These are phyloP conservation scores for Drosophila sp. DNA, from an alignment of 1,140 invertebrate species.

Conservation along the genomic window DNA sequence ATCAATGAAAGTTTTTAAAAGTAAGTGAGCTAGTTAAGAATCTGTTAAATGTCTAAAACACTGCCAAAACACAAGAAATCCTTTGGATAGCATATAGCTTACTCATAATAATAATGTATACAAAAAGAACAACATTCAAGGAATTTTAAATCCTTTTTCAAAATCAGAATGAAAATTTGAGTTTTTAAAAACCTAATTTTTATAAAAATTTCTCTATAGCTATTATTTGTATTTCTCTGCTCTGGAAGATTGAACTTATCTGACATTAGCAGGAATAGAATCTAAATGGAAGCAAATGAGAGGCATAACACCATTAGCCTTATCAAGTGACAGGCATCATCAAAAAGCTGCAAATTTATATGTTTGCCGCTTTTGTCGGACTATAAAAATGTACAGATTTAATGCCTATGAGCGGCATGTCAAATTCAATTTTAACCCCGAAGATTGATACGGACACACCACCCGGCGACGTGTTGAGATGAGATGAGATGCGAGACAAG, in stretches of 20 bases:
- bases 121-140: no score
- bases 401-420: slow-evolving; percentile 74
- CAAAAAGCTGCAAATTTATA: slow-evolving; percentile 74
- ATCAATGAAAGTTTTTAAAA: no score
- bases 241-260: not conserved
- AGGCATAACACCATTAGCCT: slow-evolving; percentile 63
- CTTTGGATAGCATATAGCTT: no score
- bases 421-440: slow-evolving; percentile 79
- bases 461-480: slow-evolving; percentile 23
- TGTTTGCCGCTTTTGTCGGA: slow-evolving; percentile 53
- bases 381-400: slow-evolving; percentile 62
- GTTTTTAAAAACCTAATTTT: no score
- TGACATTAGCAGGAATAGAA: not conserved
- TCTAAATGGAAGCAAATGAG: not conserved
- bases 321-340: slow-evolving; percentile 64
- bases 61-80: no score
- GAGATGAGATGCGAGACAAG: not conserved
- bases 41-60: no score
- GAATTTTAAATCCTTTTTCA: no score
- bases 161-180: no score
- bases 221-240: no score
- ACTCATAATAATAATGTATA: no score
- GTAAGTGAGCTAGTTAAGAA: no score
- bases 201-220: no score
- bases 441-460: slow-evolving; percentile 53